Evolutionary conservation across 2,888 invertebrate genomes (phyloP), one percentile per base, ranked within the genome.

Genomic region (Napeogenes inachia): DNA sequence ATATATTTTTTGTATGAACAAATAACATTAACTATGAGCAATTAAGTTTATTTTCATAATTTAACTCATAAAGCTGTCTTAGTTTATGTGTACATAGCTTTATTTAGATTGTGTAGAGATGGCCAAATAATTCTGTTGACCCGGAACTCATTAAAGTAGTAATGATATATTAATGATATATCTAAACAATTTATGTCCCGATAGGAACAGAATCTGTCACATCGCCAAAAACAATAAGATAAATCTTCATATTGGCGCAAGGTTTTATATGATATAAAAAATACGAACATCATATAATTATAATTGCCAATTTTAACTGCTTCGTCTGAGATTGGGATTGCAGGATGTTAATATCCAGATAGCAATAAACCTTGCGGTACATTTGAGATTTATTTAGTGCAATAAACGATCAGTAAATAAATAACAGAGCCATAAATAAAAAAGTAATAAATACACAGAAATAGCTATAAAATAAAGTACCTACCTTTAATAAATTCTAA

Each of bases 191-290:
- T 70, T 71, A 71, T 74, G 67, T 69, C 64, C 61, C 59, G 66
- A 76, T 80, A 73, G 75, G 75, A 77, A 75, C 73, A 71, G 70
- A 75, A 74, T 71, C 75, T 79, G 82, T 77, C 75, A 74, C 71
- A 66, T 68, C 72, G 86, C 87, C 84, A 87, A 84, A 74, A 80
- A 71, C 71, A 72, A 70, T 69, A 50, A 81, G 75, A 76, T 81
- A 82, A 78, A 80, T 78, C 77, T 80, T 50, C 35, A 42, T 67
- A 71, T 77, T 75, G 77, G 73, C 63, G 4, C 30, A 56, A 57
- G 73, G 77, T 75, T 74, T 60, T 54, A 62, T 68, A 65, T 62
- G 57, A 61, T 45, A 33, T 56, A 35, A 50, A 21, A 50, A 50
- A 30, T 12, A 30, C 4, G 4, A 47, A 47, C 21, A 21, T 21